Evolutionary conservation across 2,113 vertebrate genomes (phyloP).

Genomic region (Etheostoma spectabile): DNA sequence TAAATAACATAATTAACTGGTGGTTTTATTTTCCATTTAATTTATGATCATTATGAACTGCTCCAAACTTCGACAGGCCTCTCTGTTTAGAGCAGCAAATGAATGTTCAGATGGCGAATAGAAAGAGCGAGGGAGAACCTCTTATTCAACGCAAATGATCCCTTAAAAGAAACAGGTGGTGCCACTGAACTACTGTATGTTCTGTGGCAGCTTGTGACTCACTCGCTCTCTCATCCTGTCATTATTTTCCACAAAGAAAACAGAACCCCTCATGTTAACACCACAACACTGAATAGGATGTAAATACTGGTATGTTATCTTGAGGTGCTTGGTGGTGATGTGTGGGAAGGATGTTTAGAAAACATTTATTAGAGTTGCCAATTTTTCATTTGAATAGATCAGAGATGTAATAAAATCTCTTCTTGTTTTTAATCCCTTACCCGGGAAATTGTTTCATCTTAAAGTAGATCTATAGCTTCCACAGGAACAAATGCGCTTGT

Average conservation of each 20-base stretch:
- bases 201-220: slow-evolving; percentile 45
- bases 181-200: slow-evolving; percentile 42
- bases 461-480: not conserved
- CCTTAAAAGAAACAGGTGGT: slow-evolving; percentile 56
- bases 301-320: slow-evolving; percentile 45
- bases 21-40: slow-evolving; percentile 8
- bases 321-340: slow-evolving; percentile 6
- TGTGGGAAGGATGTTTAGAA: slow-evolving; percentile 51
- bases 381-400: not conserved
- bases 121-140: slow-evolving; percentile 2
- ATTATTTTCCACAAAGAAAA: slow-evolving; percentile 44
- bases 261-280: slow-evolving; percentile 40
- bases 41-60: slow-evolving; percentile 7
- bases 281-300: slow-evolving; percentile 24
- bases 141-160: slow-evolving; percentile 44
- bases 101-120: slow-evolving; percentile 27
- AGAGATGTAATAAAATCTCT: not conserved
- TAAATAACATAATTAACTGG: not conserved
- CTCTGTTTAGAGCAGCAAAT: slow-evolving; percentile 28
- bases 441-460: not conserved
- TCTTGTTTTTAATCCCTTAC: too few relatives aligned
- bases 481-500: not conserved
- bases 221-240: slow-evolving; percentile 42
- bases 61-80: slow-evolving; percentile 1
- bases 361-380: slow-evolving; percentile 38